Evolutionary conservation across 2,797 vertebrate species (phyloP).

Genomic region (Dryobates pubescens): DNA sequence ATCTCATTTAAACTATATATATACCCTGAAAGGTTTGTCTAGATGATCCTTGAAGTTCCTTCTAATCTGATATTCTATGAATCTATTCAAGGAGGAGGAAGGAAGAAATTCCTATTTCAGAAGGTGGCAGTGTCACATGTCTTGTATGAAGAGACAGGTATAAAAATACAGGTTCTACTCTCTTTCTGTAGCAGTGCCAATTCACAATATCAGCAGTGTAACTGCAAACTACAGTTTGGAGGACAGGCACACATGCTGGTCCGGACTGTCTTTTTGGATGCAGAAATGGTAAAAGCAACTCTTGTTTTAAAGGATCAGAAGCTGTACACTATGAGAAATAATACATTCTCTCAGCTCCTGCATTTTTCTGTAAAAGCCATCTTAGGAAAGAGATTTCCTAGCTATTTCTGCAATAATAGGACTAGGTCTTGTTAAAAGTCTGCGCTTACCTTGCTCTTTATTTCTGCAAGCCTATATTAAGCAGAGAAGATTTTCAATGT

Average conservation of each 20-base stretch:
- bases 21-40: too few relatives aligned
- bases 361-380: neutral
- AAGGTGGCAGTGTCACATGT: neutral
- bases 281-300: neutral
- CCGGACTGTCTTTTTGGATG: neutral
- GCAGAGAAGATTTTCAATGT: neutral
- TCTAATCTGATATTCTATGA: too few relatives aligned
- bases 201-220: neutral
- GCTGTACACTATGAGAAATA: neutral
- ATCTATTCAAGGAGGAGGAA: neutral
- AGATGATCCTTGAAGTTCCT: too few relatives aligned
- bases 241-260: neutral
- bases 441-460: neutral
- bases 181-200: neutral
- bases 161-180: neutral
- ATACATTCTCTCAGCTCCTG: neutral
- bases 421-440: neutral
- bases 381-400: neutral
- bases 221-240: neutral
- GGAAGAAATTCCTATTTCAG: neutral
- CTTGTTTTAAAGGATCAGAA: neutral
- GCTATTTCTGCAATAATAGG: neutral
- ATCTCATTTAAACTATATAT: too few relatives aligned
- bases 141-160: neutral
- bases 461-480: constrained; percentile 5